Evolutionary conservation across 2,888 invertebrate genomes (phyloP).

Genomic region (Lumbricus terrestris): DNA sequence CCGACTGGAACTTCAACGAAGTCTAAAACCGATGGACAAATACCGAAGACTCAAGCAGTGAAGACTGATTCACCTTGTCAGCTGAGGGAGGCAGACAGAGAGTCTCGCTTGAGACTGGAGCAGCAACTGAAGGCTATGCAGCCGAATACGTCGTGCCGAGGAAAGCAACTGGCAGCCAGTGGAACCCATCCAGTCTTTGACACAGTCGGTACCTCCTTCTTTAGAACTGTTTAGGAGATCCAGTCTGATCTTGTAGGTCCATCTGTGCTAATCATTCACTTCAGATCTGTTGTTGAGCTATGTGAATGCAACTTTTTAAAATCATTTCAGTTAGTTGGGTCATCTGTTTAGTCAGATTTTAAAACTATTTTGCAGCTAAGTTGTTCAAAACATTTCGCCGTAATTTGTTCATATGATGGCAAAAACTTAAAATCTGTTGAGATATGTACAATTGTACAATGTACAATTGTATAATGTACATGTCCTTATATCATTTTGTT

Average conservation of each 20-base stretch:
- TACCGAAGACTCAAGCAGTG: neutral
- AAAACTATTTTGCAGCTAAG: no score
- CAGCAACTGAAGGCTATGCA: constrained; percentile 47
- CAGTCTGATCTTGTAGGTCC: neutral
- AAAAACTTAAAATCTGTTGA: no score
- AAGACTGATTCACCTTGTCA: neutral
- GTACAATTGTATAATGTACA: no score
- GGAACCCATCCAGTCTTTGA: constrained; percentile 53
- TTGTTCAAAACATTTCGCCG: no score
- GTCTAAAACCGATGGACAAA: neutral
- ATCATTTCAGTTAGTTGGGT: neutral
- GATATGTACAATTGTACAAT: no score
- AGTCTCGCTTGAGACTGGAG: constrained; percentile 42
- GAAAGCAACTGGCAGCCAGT: constrained; percentile 47
- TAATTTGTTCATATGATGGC: no score
- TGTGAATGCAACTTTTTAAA: neutral
- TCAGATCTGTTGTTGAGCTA: neutral
- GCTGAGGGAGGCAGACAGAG: constrained; percentile 43
- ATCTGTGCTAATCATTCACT: neutral
- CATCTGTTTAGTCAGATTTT: neutral
- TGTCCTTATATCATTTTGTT: no score
- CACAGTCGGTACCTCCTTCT: constrained; percentile 41
- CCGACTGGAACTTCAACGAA: neutral
- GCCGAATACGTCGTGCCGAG: constrained; percentile 46
- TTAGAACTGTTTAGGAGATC: neutral